Evolutionary conservation across 2,888 invertebrate species (phyloP).

Genomic region (Andrena fulva): DNA sequence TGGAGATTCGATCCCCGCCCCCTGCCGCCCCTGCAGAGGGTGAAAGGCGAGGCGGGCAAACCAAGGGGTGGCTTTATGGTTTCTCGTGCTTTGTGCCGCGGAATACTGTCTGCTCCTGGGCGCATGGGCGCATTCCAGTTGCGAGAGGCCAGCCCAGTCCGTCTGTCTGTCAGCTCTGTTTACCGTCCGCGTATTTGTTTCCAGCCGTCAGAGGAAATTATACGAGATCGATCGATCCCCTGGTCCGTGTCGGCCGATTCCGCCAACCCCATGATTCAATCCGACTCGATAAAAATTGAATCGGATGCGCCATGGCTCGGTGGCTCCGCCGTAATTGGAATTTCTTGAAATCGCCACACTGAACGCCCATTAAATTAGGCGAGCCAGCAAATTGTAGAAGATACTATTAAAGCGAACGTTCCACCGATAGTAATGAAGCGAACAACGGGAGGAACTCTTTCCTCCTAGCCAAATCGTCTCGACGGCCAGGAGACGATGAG

Average conservation of each 20-base stretch:
- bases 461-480: no score
- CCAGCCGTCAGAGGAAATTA: slow-evolving; percentile 49
- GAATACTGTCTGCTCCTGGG: slow-evolving; percentile 49
- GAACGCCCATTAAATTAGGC: no score
- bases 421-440: no score
- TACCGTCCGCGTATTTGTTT: slow-evolving; percentile 57
- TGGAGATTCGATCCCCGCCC: slow-evolving; percentile 56
- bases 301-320: not conserved
- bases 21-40: slow-evolving; percentile 7
- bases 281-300: slow-evolving; percentile 15
- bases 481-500: no score
- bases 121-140: slow-evolving; percentile 50
- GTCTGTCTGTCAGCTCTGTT: slow-evolving; percentile 47
- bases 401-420: no score
- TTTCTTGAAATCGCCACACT: not conserved
- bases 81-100: slow-evolving; percentile 63
- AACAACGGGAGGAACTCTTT: no score
- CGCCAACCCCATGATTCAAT: slow-evolving; percentile 5
- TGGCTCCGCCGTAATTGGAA: not conserved
- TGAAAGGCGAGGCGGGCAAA: slow-evolving; percentile 44
- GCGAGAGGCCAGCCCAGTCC: not conserved
- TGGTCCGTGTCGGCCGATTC: not conserved
- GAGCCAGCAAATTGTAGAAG: no score
- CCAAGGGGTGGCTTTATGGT: slow-evolving; percentile 64
- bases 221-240: slow-evolving; percentile 43